phyloP scores from a whole-genome alignment of 2,797 vertebrate species.

The Lagodon rhomboides region DNA sequence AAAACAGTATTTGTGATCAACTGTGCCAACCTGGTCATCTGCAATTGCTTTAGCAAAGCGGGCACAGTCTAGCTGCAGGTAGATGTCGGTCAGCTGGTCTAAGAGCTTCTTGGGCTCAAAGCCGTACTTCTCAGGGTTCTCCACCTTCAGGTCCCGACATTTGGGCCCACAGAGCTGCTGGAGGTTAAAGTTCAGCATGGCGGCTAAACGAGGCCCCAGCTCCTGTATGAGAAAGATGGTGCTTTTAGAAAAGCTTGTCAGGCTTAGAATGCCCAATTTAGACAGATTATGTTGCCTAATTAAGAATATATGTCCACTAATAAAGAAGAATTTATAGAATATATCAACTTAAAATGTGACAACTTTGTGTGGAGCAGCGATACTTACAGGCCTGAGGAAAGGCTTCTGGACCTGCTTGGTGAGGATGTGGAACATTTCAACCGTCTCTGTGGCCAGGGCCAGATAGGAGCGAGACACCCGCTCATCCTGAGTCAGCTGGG shows the following conservation, averaged over 20 bases:
- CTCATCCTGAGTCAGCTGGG: conserved; percentile 98
- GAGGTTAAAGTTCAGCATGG: conserved; percentile 99
- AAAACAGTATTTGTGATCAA: not conserved
- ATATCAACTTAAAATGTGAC: not conserved
- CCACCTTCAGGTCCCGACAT: conserved; percentile 98
- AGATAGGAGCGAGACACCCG: conserved; percentile 97
- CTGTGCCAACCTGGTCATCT: conserved; percentile 93
- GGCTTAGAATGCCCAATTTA: not conserved
- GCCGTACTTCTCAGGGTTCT: conserved; percentile 98
- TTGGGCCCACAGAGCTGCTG: conserved; percentile 99
- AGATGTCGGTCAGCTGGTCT: conserved; percentile 99
- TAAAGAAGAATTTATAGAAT: not conserved
- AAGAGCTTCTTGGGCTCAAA: conserved; percentile 99
- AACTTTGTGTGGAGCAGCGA: not conserved
- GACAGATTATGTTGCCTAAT: not conserved
- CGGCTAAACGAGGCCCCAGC: conserved; percentile 95
- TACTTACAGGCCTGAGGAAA: conserved; percentile 98
- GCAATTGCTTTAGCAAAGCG: conserved; percentile 98
- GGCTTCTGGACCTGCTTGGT: conserved; percentile 99
- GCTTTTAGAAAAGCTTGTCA: not conserved
- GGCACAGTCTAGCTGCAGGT: conserved; percentile 96
- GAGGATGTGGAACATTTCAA: conserved; percentile 99
- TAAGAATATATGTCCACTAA: not conserved
- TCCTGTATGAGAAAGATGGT: conserved; percentile 83
- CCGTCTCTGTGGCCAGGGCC: conserved; percentile 96